Evolutionary conservation across 2,797 vertebrate genomes (phyloP).

Genomic region (Notamacropus eugenii): DNA sequence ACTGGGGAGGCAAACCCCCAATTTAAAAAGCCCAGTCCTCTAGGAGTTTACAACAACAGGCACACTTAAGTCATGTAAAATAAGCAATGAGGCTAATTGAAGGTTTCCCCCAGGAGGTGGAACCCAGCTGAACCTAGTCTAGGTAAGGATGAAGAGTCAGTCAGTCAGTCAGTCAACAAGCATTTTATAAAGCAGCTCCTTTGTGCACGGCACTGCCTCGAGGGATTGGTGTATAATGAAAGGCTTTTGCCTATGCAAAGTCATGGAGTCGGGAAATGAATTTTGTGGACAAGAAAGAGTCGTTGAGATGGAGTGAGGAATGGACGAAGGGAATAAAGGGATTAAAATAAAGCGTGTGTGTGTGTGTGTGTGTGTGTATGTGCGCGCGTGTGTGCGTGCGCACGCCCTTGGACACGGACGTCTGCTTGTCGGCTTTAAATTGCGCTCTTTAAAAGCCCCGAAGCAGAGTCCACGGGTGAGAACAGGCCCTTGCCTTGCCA

Average conservation of each 20-base stretch:
- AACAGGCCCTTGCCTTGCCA: not conserved
- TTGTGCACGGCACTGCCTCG: too few relatives aligned
- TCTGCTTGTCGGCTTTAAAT: too few relatives aligned
- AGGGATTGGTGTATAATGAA: not conserved
- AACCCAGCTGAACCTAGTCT: too few relatives aligned
- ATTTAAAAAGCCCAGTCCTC: not conserved
- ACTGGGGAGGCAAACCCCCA: too few relatives aligned
- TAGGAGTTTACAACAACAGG: not conserved
- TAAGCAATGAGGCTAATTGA: not conserved
- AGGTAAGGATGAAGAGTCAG: too few relatives aligned
- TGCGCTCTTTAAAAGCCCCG: too few relatives aligned
- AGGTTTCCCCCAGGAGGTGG: too few relatives aligned
- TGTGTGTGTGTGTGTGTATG: rapidly evolving
- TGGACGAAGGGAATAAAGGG: too few relatives aligned
- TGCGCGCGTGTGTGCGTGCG: rapidly evolving
- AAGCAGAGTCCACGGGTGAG: not conserved
- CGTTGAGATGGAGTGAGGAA: rapidly evolving
- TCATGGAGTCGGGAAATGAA: not conserved
- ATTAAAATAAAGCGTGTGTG: too few relatives aligned
- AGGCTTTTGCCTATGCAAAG: too few relatives aligned
- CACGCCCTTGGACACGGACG: rapidly evolving
- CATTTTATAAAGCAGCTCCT: not conserved
- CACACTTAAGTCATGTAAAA: rapidly evolving
- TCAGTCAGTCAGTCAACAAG: not conserved
- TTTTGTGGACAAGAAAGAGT: not conserved